Evolutionary conservation across 2,888 invertebrate genomes (phyloP), one percentile per base, ranked within the genome.

Genomic region (Dione vanillae): DNA sequence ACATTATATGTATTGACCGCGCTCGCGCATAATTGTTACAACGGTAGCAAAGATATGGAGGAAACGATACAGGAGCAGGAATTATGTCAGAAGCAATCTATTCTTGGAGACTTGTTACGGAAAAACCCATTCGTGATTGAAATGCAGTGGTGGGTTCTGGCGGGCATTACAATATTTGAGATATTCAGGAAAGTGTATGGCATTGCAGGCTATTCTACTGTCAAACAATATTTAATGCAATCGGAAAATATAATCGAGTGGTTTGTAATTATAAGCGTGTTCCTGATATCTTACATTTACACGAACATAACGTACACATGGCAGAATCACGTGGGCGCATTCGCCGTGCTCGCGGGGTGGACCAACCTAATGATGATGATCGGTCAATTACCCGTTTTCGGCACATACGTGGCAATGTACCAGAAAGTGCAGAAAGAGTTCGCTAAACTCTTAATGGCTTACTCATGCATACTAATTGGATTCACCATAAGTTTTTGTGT

Each of bases 301-400:
- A 96, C 96, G 8, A 96, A 96, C 68, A 93, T 91, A 74, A 93
- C 92, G 20, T 97, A 97, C 83, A 95, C 96, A 12, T 97, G 97
- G 96, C 97, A 97, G 83, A 97, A 97, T 82, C 97, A 97, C 82
- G 95, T 97, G 27, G 97, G 97, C 0, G 97, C 97, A 0, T 96
- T 97, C 81, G 97, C 97, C 0, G 97, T 97, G 0, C 94, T 97
- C 6, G 95, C 97, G 52, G 97, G 97, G 7, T 97, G 97, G 97
- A 96, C 97, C 7, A 97, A 97, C 86, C 91, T 97, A n/a, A 97
- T 97, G 97, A 92, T 97, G 84, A 97, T 97, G 96, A 96, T 98
- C 70, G 98, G 98, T 0, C 97, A 98, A 80, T 90, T 98, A 49
- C 98, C 98, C 0, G 95, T 97, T 64, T 97, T 98, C 82, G 98